These are phyloP conservation scores for Heterochromis multidens DNA, from an alignment of 2,113 vertebrate species.

Conservation along the genomic window DNA sequence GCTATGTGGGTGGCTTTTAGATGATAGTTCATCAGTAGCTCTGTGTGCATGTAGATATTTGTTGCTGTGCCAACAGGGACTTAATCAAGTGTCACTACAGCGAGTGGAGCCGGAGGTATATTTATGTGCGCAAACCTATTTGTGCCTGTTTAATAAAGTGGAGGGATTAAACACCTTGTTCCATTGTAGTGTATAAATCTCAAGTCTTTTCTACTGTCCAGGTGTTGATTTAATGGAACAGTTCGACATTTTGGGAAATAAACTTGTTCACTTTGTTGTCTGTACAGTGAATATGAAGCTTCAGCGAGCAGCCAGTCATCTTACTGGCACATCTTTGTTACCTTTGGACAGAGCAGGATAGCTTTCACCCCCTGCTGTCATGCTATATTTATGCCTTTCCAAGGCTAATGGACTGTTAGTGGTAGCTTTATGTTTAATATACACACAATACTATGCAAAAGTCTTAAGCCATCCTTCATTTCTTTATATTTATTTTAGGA, in stretches of 20 bases:
- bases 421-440: neutral
- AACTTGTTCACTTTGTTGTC: neutral
- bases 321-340: neutral
- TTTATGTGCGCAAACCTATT: conserved; percentile 29
- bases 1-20: neutral
- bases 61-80: conserved; percentile 38
- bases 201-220: neutral
- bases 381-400: neutral
- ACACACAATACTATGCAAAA: neutral
- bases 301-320: neutral
- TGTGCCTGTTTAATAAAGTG: conserved; percentile 8
- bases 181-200: conserved; percentile 1
- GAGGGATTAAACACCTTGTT: conserved; percentile 4
- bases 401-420: neutral
- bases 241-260: neutral
- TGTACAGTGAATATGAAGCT: neutral
- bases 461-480: too few relatives aligned
- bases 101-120: conserved; percentile 2
- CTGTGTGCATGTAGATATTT: conserved; percentile 16
- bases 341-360: neutral
- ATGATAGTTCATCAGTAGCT: conserved; percentile 13
- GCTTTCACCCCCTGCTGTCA: neutral
- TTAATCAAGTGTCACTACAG: conserved; percentile 24
- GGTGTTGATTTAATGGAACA: neutral
- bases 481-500: too few relatives aligned